phyloP scores from a whole-genome alignment of 2,113 vertebrate genomes.

The Calyptommatus sinebrachiatus region DNA sequence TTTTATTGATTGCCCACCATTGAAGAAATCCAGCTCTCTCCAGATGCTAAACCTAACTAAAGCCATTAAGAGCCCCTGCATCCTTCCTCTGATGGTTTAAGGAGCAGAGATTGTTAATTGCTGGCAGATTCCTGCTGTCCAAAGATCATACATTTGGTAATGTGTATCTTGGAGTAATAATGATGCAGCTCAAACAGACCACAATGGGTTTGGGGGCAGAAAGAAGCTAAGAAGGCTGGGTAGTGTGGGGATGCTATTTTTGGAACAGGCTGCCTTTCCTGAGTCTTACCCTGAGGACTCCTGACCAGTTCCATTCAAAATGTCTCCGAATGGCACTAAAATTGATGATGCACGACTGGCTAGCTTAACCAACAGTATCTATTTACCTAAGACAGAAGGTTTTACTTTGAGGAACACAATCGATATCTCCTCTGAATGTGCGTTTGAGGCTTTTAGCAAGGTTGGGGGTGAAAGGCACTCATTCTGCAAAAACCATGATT shows the following conservation, averaged over 20 bases:
- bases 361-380: background rate
- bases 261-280: background rate
- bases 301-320: conserved; percentile 15
- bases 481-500: background rate
- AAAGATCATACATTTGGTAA: background rate
- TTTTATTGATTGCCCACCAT: conserved; percentile 13
- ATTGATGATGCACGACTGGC: conserved; percentile 2
- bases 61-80: background rate
- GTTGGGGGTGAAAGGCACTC: background rate
- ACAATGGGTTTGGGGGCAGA: background rate
- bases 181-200: background rate
- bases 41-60: background rate
- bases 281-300: background rate
- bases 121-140: background rate
- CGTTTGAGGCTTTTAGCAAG: background rate
- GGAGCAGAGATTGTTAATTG: background rate
- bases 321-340: background rate
- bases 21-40: background rate
- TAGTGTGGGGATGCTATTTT: conserved; percentile 6
- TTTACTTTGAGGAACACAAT: conserved; percentile 5
- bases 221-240: background rate
- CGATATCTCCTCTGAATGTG: background rate
- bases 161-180: background rate
- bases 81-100: background rate
- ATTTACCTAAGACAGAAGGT: conserved; percentile 4